Evolutionary conservation across 2,888 invertebrate genomes (phyloP).

Genomic region (Drosophila mettleri): DNA sequence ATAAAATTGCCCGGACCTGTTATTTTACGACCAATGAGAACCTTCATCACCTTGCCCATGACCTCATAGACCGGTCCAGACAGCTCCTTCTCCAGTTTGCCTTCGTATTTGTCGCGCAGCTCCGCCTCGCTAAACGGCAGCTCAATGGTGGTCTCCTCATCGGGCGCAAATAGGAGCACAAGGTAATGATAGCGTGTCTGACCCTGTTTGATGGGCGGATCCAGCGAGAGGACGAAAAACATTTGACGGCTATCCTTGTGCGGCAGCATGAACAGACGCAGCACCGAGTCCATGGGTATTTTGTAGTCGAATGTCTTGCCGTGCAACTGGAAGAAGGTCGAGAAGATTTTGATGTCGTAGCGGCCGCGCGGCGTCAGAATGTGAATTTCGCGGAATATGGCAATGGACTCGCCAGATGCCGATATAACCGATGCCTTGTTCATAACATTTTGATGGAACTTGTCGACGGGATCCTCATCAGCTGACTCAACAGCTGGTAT

Average conservation of each 20-base stretch:
- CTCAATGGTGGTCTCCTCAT: constrained; percentile 96
- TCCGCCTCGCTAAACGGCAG: constrained; percentile 96
- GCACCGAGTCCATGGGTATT: constrained; percentile 98
- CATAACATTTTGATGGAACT: constrained; percentile 98
- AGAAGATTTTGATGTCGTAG: constrained; percentile 96
- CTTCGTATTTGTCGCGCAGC: constrained; percentile 96
- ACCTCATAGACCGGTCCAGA: constrained; percentile 98
- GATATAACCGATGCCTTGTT: constrained; percentile 99
- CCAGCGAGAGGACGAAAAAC: constrained; percentile 98
- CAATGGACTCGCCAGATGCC: constrained; percentile 98
- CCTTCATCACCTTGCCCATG: constrained; percentile 98
- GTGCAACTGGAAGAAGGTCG: constrained; percentile 95
- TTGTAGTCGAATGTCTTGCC: constrained; percentile 99
- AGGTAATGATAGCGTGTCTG: constrained; percentile 99
- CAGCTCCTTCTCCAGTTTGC: constrained; percentile 95
- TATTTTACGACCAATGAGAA: constrained; percentile 96
- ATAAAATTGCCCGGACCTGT: constrained; percentile 96
- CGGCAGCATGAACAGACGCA: constrained; percentile 96
- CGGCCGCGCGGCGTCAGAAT: constrained; percentile 98
- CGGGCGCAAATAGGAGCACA: constrained; percentile 96
- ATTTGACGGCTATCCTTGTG: constrained; percentile 99
- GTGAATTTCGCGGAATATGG: constrained; percentile 97
- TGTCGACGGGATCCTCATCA: constrained; percentile 96
- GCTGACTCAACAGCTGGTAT: constrained; percentile 96
- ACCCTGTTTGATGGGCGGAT: constrained; percentile 99